Evolutionary conservation across 2,888 invertebrate genomes (phyloP), one percentile per base, ranked within the genome.

Genomic region (Eupithecia inturbata): DNA sequence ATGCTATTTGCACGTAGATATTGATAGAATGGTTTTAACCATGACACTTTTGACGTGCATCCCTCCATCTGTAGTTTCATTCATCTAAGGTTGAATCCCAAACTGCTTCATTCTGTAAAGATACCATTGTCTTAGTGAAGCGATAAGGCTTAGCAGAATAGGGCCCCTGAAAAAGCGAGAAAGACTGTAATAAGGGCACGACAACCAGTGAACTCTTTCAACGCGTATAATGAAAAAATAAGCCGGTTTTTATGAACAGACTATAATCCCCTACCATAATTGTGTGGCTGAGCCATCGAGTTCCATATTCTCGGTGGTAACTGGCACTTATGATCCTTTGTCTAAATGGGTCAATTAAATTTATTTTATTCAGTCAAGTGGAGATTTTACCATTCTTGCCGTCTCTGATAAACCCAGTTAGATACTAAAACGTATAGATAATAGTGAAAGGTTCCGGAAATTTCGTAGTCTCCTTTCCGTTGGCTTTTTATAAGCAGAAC

Each of bases 161-260:
- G n/a, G n/a, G n/a, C 10, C 22, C 9, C 0, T 10, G 3, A 57
- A 64, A 31, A n/a, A 64, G 31, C 7, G 3, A 16, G 3, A 71
- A 68, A 64, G 67, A 60, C 33, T 75, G 74, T 78, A 76, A 33
- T 78, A 77, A 63, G 71, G 67, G 68, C 63, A 71, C 68, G 73
- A 76, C 70, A 74, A 75, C 70, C 75, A 76, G 72, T 76, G 76
- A 79, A 76, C 62, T 74, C 75, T 75, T 72, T 75, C 76, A 63
- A 53, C 39, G 74, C 62, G 71, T 69, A 72, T 77, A 75, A 78
- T 77, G 74, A 77, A 79, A 72, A 70, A 75, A 72, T 77, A 78
- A 76, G 70, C 79, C 76, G 76, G 70, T 63, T 75, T 78, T 79
- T 78, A 75, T 76, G 76, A 71, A 69, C 45, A 68, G n/a, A 68